A percentile compares a stretch with the other conserved stretches of the same genome.
These are phyloP conservation scores for Phalanger gymnotis DNA, from an alignment of 2,797 vertebrate species.

Conservation along the genomic window DNA sequence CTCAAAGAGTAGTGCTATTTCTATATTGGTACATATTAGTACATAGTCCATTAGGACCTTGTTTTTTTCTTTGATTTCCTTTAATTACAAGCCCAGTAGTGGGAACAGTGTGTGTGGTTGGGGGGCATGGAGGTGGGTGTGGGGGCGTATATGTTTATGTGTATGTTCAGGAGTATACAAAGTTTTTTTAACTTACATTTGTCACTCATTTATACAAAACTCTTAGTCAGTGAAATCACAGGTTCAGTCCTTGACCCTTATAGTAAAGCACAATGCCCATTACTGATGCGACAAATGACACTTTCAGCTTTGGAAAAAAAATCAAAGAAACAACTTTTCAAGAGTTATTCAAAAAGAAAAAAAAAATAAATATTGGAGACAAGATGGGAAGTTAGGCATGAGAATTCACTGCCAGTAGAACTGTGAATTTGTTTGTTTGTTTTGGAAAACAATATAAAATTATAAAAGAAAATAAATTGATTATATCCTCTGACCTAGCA, in stretches of 20 bases:
- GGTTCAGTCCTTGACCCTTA: neutral
- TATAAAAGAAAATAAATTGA: neutral
- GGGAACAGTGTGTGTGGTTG: neutral
- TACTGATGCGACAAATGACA: neutral
- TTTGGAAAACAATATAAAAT: neutral
- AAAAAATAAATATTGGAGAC: neutral
- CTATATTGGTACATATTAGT: neutral
- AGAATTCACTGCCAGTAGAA: neutral
- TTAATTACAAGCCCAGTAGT: neutral
- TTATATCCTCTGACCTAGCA: neutral
- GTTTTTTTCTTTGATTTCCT: neutral
- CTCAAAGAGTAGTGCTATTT: neutral
- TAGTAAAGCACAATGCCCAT: neutral
- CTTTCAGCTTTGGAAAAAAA: neutral
- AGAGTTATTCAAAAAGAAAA: neutral
- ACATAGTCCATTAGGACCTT: too few relatives aligned
- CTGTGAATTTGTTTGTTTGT: neutral
- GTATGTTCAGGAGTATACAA: neutral
- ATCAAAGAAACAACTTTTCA: neutral
- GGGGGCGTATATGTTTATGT: neutral
- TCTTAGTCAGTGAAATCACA: neutral
- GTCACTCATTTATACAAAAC: constrained; percentile 14
- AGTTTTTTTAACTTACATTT: neutral
- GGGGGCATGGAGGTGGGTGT: rapidly evolving
- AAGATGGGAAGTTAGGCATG: neutral